Percentiles rank a stretch among this genome's conserved stretches.
Evolutionary conservation across 92 coral and sea anemone genomes (phyloP).

Genomic region (Porites lobata): DNA sequence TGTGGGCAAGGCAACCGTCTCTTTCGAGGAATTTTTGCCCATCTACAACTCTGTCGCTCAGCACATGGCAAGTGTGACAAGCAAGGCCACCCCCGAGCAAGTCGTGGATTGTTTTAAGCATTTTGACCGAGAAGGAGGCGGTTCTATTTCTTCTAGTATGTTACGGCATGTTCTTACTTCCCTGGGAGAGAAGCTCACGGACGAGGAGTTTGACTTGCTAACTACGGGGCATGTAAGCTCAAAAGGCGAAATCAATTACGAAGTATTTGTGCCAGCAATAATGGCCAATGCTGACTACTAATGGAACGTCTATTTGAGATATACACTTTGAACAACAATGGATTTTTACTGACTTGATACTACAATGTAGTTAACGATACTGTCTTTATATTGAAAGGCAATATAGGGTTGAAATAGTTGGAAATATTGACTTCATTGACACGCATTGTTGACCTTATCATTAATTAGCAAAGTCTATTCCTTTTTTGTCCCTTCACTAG

Average conservation of each 20-base stretch:
- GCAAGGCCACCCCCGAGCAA: conserved; percentile 84
- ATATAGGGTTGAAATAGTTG: conserved; percentile 25
- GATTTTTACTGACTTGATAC: background rate
- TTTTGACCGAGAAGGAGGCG: conserved; percentile 89
- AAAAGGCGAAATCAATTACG: conserved; percentile 90
- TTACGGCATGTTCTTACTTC: conserved; percentile 95
- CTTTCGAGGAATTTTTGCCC: conserved; percentile 92
- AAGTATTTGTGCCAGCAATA: conserved; percentile 54
- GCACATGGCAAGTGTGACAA: conserved; percentile 78
- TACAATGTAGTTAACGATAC: background rate
- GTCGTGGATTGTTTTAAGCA: conserved; percentile 94
- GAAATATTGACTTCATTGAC: conserved; percentile 26
- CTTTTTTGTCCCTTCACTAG: background rate
- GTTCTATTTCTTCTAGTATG: conserved; percentile 87
- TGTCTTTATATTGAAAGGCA: conserved; percentile 4
- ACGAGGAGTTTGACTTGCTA: conserved; percentile 90
- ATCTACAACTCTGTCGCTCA: conserved; percentile 90
- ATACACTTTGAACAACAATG: conserved; percentile 1
- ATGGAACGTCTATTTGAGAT: background rate
- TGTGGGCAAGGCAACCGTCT: conserved; percentile 80
- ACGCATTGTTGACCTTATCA: conserved; percentile 32
- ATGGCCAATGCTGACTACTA: conserved; percentile 36
- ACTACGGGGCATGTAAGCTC: conserved; percentile 85
- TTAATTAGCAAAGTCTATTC: background rate
- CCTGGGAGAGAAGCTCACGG: conserved; percentile 91